Evolutionary conservation across 2,888 invertebrate genomes (phyloP).

Genomic region (Tridacna crocea): DNA sequence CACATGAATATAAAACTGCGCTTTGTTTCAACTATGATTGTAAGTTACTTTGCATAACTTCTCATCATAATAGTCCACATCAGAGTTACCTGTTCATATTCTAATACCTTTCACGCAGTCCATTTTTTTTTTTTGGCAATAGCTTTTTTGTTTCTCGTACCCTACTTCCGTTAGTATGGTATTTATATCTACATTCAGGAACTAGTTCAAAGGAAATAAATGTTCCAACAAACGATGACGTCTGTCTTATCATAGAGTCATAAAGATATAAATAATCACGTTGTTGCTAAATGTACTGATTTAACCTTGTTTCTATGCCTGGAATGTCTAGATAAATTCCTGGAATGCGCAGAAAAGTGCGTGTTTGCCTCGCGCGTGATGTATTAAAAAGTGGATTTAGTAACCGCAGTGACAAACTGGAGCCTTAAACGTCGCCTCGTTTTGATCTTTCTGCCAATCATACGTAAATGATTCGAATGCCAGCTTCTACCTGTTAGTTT

Average conservation of each 20-base stretch:
- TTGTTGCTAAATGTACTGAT: slow-evolving; percentile 6
- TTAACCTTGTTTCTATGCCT: slow-evolving; percentile 18
- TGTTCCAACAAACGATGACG: neutral
- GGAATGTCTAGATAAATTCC: slow-evolving; percentile 5
- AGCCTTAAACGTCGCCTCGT: slow-evolving; percentile 5
- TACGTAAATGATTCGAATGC: neutral
- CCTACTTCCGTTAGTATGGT: too few species aligned
- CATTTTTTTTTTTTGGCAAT: too few species aligned
- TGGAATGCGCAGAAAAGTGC: slow-evolving; percentile 11
- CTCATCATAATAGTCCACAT: too few species aligned
- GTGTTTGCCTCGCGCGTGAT: slow-evolving; percentile 2
- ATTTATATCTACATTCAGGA: too few species aligned
- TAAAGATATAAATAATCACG: slow-evolving; percentile 15
- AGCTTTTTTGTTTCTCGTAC: too few species aligned
- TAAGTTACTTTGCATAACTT: too few species aligned
- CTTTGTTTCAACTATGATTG: too few species aligned
- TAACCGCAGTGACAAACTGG: slow-evolving; percentile 2
- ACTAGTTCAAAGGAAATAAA: too few species aligned
- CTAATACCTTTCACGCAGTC: too few species aligned
- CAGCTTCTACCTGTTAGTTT: neutral
- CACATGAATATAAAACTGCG: too few species aligned
- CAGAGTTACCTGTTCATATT: too few species aligned
- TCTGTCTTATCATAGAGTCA: slow-evolving; percentile 1
- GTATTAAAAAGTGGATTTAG: slow-evolving; percentile 1
- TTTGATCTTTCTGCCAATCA: slow-evolving; percentile 7